Evolutionary conservation across 92 coral and sea anemone genomes (phyloP), one percentile per base, ranked within the genome.

Genomic region (Epizoanthus scotinus): DNA sequence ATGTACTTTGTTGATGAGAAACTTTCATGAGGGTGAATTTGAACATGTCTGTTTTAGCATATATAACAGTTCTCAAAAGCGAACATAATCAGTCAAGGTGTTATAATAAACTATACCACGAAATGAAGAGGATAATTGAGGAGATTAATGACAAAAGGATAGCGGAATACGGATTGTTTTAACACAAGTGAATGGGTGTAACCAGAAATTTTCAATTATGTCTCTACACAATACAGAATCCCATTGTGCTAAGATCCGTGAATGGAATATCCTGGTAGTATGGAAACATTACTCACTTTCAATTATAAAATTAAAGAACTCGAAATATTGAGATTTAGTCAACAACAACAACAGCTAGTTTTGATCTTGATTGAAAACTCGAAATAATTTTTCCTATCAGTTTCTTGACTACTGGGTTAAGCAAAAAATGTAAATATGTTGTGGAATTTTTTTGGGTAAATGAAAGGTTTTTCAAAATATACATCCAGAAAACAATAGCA

Each of bases 121-220:
- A 25, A 60, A 13, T 42, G 42, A 56, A 40, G 49, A 22, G 42
- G 67, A 59, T 52, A 75, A 75, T 26, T 18, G 44, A 15, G 22
- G 20, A 40, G 40, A 59, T 59, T 40, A 75, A 58, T 9, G 34
- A 73, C 64, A 73, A 31, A 38, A 22, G 24, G 8, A 22, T 6
- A 75, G 22, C 68, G 68, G 40, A 75, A 75, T 14, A 75, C 21
- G 24, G 24, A 60, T 60, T n/a, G 3, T 44, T 34, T 74, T 12
- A 75, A 20, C 63, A 59, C 40, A 44, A 0, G 22, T 13, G 38
- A 60, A 58, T 57, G 67, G 81, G 81, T 44, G 81, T 75, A 55
- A 67, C 56, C 49, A 36, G 10, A 40, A 75, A 22, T 7, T n/a
- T 31, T 9, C 19, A 26, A 57, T 58, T 56, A 40, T 34, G 40